Percentiles rank a stretch among this genome's conserved stretches.
phyloP scores from a whole-genome alignment of 2,888 invertebrate genomes.

The Apamea monoglypha region DNA sequence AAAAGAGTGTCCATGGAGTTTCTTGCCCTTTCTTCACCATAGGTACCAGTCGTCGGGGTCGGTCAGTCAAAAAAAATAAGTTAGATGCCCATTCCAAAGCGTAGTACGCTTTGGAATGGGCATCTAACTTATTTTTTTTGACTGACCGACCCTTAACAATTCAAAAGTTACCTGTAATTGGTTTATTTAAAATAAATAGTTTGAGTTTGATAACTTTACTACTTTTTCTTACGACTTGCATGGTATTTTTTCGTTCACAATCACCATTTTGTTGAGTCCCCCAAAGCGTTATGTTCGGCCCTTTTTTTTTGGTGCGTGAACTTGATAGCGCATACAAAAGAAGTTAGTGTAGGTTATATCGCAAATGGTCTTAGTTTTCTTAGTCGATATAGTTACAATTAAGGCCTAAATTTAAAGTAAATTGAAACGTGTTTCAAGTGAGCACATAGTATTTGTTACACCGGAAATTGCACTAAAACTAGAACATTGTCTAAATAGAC shows the following conservation, averaged over 20 bases:
- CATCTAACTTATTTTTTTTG: no score
- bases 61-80: no score
- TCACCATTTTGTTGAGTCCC: conserved; percentile 5
- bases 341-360: neutral
- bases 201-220: no score
- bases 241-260: neutral
- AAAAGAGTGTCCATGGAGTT: no score
- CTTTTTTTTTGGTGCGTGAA: neutral
- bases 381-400: neutral
- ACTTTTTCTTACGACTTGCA: neutral
- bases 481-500: neutral
- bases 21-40: no score
- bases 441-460: neutral
- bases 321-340: neutral
- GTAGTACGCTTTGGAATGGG: no score
- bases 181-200: no score
- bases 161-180: no score
- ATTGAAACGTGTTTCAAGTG: no score
- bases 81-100: no score
- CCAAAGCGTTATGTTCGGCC: neutral
- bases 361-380: neutral
- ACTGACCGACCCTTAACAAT: no score
- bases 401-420: neutral
- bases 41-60: no score
- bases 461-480: neutral